Conservation (phyloP, 2,888 invertebrate genomes). For the Andrena praecox region DNA sequence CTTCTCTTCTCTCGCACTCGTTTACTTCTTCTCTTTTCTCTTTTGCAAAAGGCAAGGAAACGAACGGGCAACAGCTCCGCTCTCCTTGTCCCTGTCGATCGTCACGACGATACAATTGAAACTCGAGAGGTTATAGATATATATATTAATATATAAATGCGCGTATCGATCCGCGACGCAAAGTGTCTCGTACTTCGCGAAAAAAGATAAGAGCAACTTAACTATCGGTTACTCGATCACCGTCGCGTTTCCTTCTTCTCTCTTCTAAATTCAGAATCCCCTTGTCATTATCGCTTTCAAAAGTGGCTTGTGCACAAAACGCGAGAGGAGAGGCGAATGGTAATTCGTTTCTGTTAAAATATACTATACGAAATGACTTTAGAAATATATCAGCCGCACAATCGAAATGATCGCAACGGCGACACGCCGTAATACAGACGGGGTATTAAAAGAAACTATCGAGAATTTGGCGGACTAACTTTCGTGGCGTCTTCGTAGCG, state of each 20-base stretch:
- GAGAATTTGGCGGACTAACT: conserved; percentile 71
- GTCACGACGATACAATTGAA: conserved; percentile 40
- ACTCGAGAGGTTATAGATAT: conserved; percentile 49
- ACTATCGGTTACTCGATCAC: conserved; percentile 13
- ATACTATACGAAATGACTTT: conserved; percentile 51
- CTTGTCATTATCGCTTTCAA: neutral
- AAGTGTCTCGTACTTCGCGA: conserved; percentile 15
- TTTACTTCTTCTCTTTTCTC: neutral
- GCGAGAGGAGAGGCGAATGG: conserved; percentile 56
- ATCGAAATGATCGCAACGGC: conserved; percentile 61
- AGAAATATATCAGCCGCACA: conserved; percentile 62
- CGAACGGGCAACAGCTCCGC: conserved; percentile 18
- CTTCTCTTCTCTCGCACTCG: conserved; percentile 24
- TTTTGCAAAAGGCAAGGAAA: conserved; percentile 23
- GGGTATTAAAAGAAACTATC: conserved; percentile 75
- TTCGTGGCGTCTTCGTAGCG: conserved; percentile 37
- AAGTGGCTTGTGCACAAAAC: conserved; percentile 16
- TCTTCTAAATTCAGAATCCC: neutral
- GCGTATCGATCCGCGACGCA: conserved; percentile 32
- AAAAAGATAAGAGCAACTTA: conserved; percentile 38
- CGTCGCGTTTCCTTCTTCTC: neutral
- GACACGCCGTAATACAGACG: conserved; percentile 69
- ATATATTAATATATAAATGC: conserved; percentile 48
- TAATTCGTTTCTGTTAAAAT: conserved; percentile 31
- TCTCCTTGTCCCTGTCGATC: conserved; percentile 30